These are phyloP conservation scores for Hermaeophaga mercurialis DNA, from an alignment of 2,888 invertebrate genomes.

Conservation along the genomic window DNA sequence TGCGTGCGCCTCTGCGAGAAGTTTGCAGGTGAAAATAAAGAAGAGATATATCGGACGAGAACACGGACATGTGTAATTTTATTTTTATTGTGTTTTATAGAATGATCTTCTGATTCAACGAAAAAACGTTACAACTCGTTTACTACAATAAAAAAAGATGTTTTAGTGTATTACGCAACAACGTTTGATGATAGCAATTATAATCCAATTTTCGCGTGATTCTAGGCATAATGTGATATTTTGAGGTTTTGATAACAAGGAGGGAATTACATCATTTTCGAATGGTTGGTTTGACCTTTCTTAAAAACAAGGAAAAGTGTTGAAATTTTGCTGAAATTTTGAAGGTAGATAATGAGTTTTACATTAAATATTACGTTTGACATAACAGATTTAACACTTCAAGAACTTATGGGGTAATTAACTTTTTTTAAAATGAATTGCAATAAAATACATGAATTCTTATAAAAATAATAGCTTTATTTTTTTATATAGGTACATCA, in stretches of 20 bases:
- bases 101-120: constrained; percentile 13
- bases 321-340: no score
- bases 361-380: no score
- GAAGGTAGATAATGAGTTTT: no score
- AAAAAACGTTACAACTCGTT: constrained; percentile 18
- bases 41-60: constrained; percentile 31
- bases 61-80: constrained; percentile 35
- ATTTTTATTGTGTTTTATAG: constrained; percentile 20
- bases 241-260: not conserved
- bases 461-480: no score
- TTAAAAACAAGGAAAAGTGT: no score
- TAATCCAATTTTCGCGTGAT: constrained; percentile 22
- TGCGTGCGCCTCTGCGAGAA: constrained; percentile 16
- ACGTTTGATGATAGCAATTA: constrained; percentile 30
- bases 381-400: no score
- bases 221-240: constrained; percentile 18
- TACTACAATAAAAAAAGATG: constrained; percentile 20
- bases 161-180: constrained; percentile 21
- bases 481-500: no score
- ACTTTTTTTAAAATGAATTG: no score
- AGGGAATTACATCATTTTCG: not conserved
- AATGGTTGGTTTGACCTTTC: no score
- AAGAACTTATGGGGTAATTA: no score
- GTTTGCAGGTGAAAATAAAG: constrained; percentile 38
- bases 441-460: no score